Percentiles rank a stretch among this genome's conserved stretches.
phyloP scores from a whole-genome alignment of 1,140 invertebrate species.

The Anastrepha ludens region DNA sequence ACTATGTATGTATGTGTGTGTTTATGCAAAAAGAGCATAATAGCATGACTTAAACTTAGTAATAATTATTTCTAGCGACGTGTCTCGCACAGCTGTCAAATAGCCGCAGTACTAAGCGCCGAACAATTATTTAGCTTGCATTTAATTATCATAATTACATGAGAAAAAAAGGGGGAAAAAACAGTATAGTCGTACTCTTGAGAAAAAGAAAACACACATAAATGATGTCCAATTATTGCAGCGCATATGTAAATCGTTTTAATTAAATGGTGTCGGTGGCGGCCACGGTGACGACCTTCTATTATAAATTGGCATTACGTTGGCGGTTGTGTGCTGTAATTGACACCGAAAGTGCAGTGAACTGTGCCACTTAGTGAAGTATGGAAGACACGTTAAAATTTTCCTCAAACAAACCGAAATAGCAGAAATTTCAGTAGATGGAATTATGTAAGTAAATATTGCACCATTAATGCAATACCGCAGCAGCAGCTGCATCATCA shows the following conservation, averaged over 20 bases:
- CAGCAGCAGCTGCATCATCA: neutral
- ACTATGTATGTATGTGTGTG: neutral
- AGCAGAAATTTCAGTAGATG: neutral
- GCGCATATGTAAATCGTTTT: neutral
- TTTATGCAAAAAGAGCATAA: neutral
- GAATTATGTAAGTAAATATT: neutral
- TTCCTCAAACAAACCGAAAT: neutral
- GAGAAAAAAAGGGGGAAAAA: neutral
- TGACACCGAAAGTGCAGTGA: constrained; percentile 4
- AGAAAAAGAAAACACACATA: neutral
- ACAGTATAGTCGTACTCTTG: too few species aligned
- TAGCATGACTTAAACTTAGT: neutral
- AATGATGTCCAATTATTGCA: constrained; percentile 1
- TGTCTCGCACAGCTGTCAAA: neutral
- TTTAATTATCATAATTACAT: neutral
- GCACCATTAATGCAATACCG: neutral
- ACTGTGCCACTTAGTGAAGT: neutral
- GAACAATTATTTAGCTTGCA: constrained; percentile 7
- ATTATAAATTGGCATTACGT: neutral
- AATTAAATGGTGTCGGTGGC: neutral
- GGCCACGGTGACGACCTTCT: constrained; percentile 5
- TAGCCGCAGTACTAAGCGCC: neutral
- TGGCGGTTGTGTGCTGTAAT: neutral
- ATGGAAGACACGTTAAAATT: too few species aligned
- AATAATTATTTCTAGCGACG: neutral